phyloP scores from a whole-genome alignment of 2,888 invertebrate genomes.

The Arrhopalites spinosus region DNA sequence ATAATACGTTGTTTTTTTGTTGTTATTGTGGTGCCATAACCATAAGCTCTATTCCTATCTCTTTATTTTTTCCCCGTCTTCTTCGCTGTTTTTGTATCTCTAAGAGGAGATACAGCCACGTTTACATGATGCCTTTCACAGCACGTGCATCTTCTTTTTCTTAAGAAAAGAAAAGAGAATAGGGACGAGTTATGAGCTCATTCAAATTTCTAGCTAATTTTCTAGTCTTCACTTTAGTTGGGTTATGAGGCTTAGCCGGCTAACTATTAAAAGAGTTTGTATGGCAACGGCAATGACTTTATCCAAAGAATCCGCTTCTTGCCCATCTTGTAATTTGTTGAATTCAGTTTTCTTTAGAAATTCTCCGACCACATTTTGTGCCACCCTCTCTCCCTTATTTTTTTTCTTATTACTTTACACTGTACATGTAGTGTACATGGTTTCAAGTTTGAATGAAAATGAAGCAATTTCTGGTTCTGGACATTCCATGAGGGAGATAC shows the following conservation, averaged over 20 bases:
- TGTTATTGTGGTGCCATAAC: conserved; percentile 22
- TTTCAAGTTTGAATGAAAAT: not conserved
- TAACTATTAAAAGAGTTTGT: not conserved
- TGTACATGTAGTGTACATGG: not conserved
- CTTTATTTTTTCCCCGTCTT: not conserved
- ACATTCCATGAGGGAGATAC: too few species aligned
- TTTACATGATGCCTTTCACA: conserved; percentile 9
- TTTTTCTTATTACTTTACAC: not conserved
- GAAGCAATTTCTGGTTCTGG: not conserved
- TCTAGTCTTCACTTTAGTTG: not conserved
- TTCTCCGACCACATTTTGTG: not conserved
- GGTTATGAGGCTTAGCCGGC: too few species aligned
- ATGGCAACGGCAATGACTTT: not conserved
- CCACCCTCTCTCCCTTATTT: not conserved
- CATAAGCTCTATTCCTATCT: conserved; percentile 9
- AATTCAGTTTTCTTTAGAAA: not conserved
- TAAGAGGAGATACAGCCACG: too few species aligned
- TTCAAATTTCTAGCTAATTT: conserved; percentile 14
- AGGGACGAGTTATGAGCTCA: not conserved
- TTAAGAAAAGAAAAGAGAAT: not conserved
- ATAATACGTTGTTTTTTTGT: not conserved
- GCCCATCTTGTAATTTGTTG: not conserved
- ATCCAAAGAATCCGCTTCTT: not conserved
- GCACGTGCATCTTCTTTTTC: not conserved
- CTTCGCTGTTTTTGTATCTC: not conserved